phyloP scores from a whole-genome alignment of 2,797 vertebrate genomes.

The Myotis planiceps region DNA sequence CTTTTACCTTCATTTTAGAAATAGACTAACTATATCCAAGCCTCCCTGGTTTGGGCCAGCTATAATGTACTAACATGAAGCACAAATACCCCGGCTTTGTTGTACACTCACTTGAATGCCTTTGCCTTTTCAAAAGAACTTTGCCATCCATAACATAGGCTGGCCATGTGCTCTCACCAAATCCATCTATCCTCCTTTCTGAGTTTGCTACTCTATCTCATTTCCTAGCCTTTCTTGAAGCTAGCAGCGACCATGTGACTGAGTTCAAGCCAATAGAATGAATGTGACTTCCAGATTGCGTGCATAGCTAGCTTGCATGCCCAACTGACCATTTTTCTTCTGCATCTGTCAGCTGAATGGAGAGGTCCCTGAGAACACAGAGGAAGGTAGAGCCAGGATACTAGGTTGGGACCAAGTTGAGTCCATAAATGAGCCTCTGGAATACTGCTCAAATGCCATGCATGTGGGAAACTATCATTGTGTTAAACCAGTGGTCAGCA shows the following conservation, averaged over 20 bases:
- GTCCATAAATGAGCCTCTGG: not conserved
- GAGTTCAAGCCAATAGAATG: not conserved
- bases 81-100: not conserved
- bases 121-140: not conserved
- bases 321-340: not conserved
- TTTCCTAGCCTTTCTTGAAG: not conserved
- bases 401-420: not conserved
- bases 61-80: not conserved
- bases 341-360: not conserved
- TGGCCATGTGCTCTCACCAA: not conserved
- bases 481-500: not conserved
- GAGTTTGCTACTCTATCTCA: not conserved
- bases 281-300: not conserved
- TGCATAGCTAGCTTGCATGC: not conserved
- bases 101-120: not conserved
- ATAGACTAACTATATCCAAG: not conserved
- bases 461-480: not conserved
- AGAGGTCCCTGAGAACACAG: not conserved
- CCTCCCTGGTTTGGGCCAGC: not conserved
- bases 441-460: not conserved
- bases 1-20: constrained; percentile 30
- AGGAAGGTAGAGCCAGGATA: not conserved
- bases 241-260: not conserved
- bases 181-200: not conserved
- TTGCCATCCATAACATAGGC: not conserved